phyloP scores from a whole-genome alignment of 2,113 vertebrate genomes.

The Oryzias javanicus region DNA sequence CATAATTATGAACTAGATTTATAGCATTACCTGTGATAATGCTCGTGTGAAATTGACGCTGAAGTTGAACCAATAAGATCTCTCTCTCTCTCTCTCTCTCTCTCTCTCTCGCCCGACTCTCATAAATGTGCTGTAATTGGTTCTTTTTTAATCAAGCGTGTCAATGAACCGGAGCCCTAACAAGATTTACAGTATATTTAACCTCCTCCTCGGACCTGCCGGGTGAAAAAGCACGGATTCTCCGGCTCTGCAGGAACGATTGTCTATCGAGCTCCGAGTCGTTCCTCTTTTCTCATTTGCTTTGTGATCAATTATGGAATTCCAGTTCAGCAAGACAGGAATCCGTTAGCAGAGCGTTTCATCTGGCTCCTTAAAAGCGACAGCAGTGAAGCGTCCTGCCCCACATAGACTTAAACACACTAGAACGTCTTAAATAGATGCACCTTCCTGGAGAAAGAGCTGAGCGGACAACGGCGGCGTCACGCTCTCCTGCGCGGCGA shows the following conservation, averaged over 20 bases:
- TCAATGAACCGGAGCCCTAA: constrained; percentile 11
- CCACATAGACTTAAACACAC: too few species aligned
- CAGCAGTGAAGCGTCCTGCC: constrained; percentile 6
- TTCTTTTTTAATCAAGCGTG: background rate
- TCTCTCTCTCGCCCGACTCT: background rate
- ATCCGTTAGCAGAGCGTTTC: constrained; percentile 38
- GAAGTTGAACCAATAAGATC: too few species aligned
- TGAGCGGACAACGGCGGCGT: too few species aligned
- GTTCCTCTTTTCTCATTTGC: constrained; percentile 40
- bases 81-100: too few species aligned
- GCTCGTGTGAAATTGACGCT: too few species aligned
- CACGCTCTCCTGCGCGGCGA: too few species aligned
- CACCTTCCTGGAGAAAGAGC: too few species aligned
- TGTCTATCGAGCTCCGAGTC: constrained; percentile 32
- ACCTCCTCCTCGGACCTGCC: constrained; percentile 7
- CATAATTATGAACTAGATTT: too few species aligned
- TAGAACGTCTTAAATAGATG: too few species aligned
- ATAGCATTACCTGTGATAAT: too few species aligned
- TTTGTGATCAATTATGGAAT: constrained; percentile 37
- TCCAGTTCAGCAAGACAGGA: constrained; percentile 28
- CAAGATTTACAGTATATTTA: constrained; percentile 26
- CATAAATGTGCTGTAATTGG: constrained; percentile 8
- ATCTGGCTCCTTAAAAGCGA: constrained; percentile 22
- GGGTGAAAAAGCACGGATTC: constrained; percentile 1
- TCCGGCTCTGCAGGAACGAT: constrained; percentile 44